Conservation (phyloP, 2,888 invertebrate genomes). For the Parascotia fuliginaria region DNA sequence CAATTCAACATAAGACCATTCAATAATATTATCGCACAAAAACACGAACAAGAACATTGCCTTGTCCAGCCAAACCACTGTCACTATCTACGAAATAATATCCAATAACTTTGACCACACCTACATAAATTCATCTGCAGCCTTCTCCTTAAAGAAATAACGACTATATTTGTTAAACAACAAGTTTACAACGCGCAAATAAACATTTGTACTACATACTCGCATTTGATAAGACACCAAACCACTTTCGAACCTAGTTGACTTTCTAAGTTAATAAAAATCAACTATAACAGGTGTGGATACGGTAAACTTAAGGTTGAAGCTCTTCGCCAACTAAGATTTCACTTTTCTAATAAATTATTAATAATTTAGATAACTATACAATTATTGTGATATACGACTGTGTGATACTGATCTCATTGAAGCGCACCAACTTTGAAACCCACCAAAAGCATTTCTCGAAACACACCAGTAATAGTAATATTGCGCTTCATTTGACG, state of each 20-base stretch:
- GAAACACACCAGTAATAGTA: no score
- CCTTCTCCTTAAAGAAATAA: constrained; percentile 11
- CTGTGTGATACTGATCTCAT: no score
- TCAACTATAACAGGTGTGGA: constrained; percentile 36
- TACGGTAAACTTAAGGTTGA: constrained; percentile 30
- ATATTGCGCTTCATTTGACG: no score
- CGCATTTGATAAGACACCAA: constrained; percentile 50
- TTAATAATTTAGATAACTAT: constrained; percentile 17
- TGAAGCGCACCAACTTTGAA: no score
- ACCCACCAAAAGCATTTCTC: no score
- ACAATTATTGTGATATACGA: constrained; percentile 7
- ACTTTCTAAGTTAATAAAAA: constrained; percentile 57
- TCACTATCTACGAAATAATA: constrained; percentile 38
- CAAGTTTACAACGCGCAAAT: constrained; percentile 17
- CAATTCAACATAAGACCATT: no score
- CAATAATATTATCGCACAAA: constrained; percentile 40
- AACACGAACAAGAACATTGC: constrained; percentile 32
- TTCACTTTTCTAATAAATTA: constrained; percentile 37
- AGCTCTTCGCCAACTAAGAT: constrained; percentile 25
- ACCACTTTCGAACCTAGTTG: constrained; percentile 53
- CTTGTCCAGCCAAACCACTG: constrained; percentile 30
- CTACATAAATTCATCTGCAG: constrained; percentile 5
- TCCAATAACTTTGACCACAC: constrained; percentile 6
- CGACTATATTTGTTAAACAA: constrained; percentile 15
- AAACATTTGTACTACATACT: constrained; percentile 42